phyloP scores from a whole-genome alignment of 2,113 vertebrate species.

The Etia nguti region DNA sequence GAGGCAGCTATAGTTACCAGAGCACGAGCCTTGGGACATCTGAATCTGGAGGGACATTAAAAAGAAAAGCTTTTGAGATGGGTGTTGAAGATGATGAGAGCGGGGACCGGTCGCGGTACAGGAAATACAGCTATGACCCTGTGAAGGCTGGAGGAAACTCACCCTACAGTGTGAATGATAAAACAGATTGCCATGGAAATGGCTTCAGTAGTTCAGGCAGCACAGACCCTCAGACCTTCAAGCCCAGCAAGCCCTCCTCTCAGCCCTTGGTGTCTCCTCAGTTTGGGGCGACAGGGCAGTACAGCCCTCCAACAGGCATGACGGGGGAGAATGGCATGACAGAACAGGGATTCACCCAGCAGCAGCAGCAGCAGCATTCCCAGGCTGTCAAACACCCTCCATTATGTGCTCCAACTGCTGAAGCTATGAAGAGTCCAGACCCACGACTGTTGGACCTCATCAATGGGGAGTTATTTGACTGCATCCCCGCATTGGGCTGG shows the following conservation, averaged over 20 bases:
- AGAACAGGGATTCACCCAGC: conserved; percentile 67
- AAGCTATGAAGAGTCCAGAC: conserved; percentile 79
- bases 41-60: conserved; percentile 76
- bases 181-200: conserved; percentile 81
- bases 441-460: conserved; percentile 82
- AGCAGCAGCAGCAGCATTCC: conserved; percentile 52
- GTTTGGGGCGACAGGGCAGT: conserved; percentile 76
- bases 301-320: conserved; percentile 76
- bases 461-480: conserved; percentile 84
- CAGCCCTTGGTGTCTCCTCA: conserved; percentile 80
- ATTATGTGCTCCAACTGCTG: conserved; percentile 63
- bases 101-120: conserved; percentile 75
- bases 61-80: conserved; percentile 89
- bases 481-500: conserved; percentile 85
- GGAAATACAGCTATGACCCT: conserved; percentile 86
- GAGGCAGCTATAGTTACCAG: conserved; percentile 84
- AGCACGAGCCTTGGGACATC: conserved; percentile 65
- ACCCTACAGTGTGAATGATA: conserved; percentile 78
- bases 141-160: conserved; percentile 77
- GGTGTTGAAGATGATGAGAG: conserved; percentile 74
- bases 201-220: conserved; percentile 68
- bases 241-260: conserved; percentile 74
- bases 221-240: conserved; percentile 76
- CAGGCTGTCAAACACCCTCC: conserved; percentile 61
- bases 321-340: conserved; percentile 72